Evolutionary conservation across 2,888 invertebrate species (phyloP).

Genomic region (Pristionchus arcanus): DNA sequence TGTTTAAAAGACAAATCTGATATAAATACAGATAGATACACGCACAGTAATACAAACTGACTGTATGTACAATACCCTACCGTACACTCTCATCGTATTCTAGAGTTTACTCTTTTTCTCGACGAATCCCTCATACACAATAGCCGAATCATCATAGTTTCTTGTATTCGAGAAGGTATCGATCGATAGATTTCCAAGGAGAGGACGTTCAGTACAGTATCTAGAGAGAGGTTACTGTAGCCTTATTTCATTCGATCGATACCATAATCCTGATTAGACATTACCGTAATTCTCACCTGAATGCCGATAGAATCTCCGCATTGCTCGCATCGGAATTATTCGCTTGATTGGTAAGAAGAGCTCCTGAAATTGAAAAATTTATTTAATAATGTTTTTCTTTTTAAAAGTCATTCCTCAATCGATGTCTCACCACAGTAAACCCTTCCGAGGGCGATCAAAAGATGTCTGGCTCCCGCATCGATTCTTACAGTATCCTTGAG

Average conservation of each 20-base stretch:
- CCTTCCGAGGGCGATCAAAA: slow-evolving; percentile 35
- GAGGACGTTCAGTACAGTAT: slow-evolving; percentile 67
- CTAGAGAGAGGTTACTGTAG: slow-evolving; percentile 45
- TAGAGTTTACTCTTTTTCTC: slow-evolving; percentile 52
- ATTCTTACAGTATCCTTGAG: slow-evolving; percentile 46
- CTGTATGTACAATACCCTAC: slow-evolving; percentile 40
- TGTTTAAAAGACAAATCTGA: background rate
- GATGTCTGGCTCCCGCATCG: slow-evolving; percentile 53
- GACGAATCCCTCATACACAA: slow-evolving; percentile 70
- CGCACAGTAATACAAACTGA: background rate
- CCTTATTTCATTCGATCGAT: background rate
- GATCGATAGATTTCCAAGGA: slow-evolving; percentile 62
- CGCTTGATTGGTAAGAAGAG: slow-evolving; percentile 80
- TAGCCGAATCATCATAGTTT: slow-evolving; percentile 63
- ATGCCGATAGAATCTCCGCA: slow-evolving; percentile 68
- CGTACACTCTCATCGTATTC: background rate
- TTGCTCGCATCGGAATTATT: slow-evolving; percentile 65
- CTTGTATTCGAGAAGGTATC: slow-evolving; percentile 63
- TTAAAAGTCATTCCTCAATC: background rate
- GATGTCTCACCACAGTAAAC: slow-evolving; percentile 47
- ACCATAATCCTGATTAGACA: background rate
- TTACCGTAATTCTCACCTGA: slow-evolving; percentile 56
- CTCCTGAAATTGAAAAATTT: slow-evolving; percentile 67
- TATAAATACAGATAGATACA: background rate
- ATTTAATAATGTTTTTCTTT: background rate